These are phyloP conservation scores for Forbesichthys papilliferus DNA, from an alignment of 2,113 vertebrate species.

Conservation along the genomic window DNA sequence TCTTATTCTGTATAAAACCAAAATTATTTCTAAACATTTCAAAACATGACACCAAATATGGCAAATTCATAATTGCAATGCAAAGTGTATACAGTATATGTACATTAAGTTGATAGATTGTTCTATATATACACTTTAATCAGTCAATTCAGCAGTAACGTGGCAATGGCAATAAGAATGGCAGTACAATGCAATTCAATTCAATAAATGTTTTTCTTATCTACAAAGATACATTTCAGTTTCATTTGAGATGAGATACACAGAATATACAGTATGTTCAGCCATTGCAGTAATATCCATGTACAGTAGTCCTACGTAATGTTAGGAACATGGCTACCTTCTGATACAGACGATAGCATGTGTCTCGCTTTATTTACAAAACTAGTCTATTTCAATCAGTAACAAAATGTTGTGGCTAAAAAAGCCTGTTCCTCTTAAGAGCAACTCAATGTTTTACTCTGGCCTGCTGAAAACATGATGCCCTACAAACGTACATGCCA, in stretches of 20 bases:
- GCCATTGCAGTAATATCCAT: constrained; percentile 7
- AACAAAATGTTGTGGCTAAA: neutral
- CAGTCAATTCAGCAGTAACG: constrained; percentile 44
- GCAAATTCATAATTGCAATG: constrained; percentile 36
- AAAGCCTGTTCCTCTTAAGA: too few species aligned
- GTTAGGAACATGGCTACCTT: constrained; percentile 14
- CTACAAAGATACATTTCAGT: constrained; percentile 39
- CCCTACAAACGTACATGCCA: constrained; percentile 1
- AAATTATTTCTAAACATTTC: constrained; percentile 2
- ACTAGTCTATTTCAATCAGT: neutral
- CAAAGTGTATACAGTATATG: constrained; percentile 27
- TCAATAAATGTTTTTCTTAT: constrained; percentile 38
- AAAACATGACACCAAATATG: constrained; percentile 15
- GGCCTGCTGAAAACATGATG: constrained; percentile 36
- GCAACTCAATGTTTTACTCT: too few species aligned
- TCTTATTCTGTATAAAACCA: neutral
- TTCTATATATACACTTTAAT: constrained; percentile 44
- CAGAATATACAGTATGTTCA: constrained; percentile 50
- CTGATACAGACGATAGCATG: constrained; percentile 22
- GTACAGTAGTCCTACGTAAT: constrained; percentile 3
- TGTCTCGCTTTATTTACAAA: constrained; percentile 1
- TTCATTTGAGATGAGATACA: constrained; percentile 27
- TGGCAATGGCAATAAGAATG: constrained; percentile 27
- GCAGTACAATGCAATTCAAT: constrained; percentile 43
- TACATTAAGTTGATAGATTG: constrained; percentile 50